These are phyloP conservation scores for Lysandra bellargus DNA, from an alignment of 2,888 invertebrate species.

Conservation along the genomic window DNA sequence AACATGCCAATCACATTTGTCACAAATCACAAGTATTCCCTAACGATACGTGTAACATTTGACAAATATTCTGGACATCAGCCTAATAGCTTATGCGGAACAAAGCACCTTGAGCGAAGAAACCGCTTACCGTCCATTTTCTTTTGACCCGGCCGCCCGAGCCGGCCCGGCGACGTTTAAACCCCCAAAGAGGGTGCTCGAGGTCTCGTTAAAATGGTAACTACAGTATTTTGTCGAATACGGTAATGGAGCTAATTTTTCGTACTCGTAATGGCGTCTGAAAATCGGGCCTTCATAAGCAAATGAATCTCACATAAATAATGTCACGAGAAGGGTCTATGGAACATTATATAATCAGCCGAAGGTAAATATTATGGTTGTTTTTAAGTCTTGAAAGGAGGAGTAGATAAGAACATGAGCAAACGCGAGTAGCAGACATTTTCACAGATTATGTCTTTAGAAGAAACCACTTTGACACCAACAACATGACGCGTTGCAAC, in stretches of 20 bases:
- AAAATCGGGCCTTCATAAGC: slow-evolving; percentile 50
- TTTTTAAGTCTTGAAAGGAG: background rate
- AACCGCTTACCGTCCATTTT: slow-evolving; percentile 40
- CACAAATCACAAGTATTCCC: slow-evolving; percentile 4
- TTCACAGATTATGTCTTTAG: too few species aligned
- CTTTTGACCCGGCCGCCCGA: slow-evolving; percentile 32
- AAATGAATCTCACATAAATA: slow-evolving; percentile 48
- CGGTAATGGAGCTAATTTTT: slow-evolving; percentile 61
- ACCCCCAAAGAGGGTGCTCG: slow-evolving; percentile 34
- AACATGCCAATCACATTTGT: background rate
- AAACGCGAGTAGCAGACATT: too few species aligned
- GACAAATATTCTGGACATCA: slow-evolving; percentile 36
- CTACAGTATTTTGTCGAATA: slow-evolving; percentile 48
- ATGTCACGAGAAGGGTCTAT: slow-evolving; percentile 36
- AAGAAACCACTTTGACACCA: too few species aligned
- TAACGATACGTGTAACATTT: slow-evolving; percentile 31
- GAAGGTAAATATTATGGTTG: background rate
- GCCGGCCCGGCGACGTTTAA: background rate
- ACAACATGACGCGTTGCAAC: too few species aligned
- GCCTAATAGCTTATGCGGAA: slow-evolving; percentile 46
- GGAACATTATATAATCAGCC: background rate
- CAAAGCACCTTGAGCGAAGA: slow-evolving; percentile 45
- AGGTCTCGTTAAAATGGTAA: slow-evolving; percentile 43
- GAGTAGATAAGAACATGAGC: too few species aligned
- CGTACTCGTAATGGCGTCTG: slow-evolving; percentile 51